Evolutionary conservation across 2,888 invertebrate genomes (phyloP), one percentile per base, ranked within the genome.

Genomic region (Oxyteleia sp.): DNA sequence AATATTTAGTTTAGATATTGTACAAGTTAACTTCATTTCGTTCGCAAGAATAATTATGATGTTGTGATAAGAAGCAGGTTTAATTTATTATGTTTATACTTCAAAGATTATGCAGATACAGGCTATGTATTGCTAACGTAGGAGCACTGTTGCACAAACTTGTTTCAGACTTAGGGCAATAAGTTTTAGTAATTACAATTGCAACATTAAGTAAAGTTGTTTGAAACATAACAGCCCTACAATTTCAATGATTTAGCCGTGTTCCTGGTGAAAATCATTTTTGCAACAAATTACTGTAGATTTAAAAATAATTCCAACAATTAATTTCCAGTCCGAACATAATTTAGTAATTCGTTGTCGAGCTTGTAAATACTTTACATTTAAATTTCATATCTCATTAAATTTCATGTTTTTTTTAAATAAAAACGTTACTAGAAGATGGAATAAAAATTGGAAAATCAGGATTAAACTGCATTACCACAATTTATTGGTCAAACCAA

Each of bases 31-130:
- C 18, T 63, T 45, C 10, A 13, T 18, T 75, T 51, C 26, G 45
- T 32, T 41, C 11, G 15, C 10, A 38, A 59, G 20, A 78, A 68
- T 26, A 64, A 64, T 55, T 41, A 45, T 68, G 51, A 47, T 3
- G 32, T 38, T 35, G 41, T 57, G 59, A 59, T 72, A 66, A 80
- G 59, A 61, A 5, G 18, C 45, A 38, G 41, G 43, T 51, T 45
- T 51, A 72, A 72, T 80, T 72, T 72, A 72, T 72, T 80, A 79
- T 80, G 61, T 72, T 80, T 68, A 72, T 72, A 59, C 51, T 64
- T 57, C 45, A 15, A 72, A 59, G 53, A 72, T 80, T 72, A 80
- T 66, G 72, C 80, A 80, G 66, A 66, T 53, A 53, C 53, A 51
- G n/a, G 61, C 0, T 71, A 51, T 51, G 35, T 45, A 71, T 64